Evolutionary conservation across 2,797 vertebrate genomes (phyloP), one percentile per base, ranked within the genome.

Genomic region (Tiaroga cobitis): DNA sequence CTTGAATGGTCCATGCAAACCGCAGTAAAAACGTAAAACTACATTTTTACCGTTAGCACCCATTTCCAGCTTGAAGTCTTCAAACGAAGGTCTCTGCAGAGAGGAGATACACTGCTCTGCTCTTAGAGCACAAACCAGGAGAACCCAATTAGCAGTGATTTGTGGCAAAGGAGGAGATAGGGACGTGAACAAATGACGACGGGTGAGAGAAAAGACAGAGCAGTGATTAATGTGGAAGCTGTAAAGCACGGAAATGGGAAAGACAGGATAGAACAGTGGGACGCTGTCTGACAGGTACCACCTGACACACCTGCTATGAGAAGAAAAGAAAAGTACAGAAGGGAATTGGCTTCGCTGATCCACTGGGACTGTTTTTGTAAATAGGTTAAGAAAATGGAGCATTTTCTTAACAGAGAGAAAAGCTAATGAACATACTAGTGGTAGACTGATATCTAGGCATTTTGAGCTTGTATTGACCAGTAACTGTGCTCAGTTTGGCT

Each of bases 121-220:
- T 73, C 79, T 84, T 21, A 81, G 84, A 88, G 80, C 56, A 24
- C 26, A 67, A 85, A 85, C 86, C 82, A 93, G 92, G 93, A 94
- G 93, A 85, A 91, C 92, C 94, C 95, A 95, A 96, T 96, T 96
- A 96, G 94, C 92, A 93, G 91, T 95, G 94, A 95, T 95, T 95
- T 93, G 93, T 93, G 88, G 93, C 93, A 93, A 94, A 94, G 93
- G 92, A 94, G 93, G 90, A 91, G 92, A 94, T 93, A 93, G 85
- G 92, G 93, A 94, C 93, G 92, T 94, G 94, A 94, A 95, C 94
- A 94, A 94, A 95, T 94, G 95, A 94, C 92, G 92, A 93, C 68
- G 88, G 91, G 91, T 93, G 92, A 94, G 92, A 92, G 88, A 90
- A 91, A 91, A 88, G 94, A 94, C 94, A 95, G 93, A 93, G 91